Base-by-base conservation (phyloP, 2,888 invertebrate species). In the Pseudolycoriella hygida region DNA sequence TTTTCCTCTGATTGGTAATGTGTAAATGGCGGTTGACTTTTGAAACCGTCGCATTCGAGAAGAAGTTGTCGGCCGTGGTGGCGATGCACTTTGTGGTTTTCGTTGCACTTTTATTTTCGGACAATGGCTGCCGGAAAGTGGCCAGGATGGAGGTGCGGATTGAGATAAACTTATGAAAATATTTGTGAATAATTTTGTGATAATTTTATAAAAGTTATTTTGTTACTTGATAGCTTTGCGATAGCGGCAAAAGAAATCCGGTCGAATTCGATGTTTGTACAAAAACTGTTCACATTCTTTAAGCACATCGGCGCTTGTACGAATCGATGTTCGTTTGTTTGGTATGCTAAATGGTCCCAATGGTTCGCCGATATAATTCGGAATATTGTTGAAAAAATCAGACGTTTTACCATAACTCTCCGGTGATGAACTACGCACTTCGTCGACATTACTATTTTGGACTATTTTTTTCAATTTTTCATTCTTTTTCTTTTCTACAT, bases 161-260 rank as follows among this genome's bases (percentile, higher is more conserved):
- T 47, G 42, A 12, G 5, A 20, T 10, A 12, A 32, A 45, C 25
- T 39, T 11, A 15, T 18, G 25, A 11, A 42, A 40, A 42, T 19
- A 40, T 19, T 42, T 41, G 32, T 18, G 15, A 42, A 42, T 32
- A 42, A 43, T 17, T 17, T 43, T 20, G 47, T 47, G 31, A 34
- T 47, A 39, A 43, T 48, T 46, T 45, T 37, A 32, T 20, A 40
- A 17, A 40, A 40, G 25, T 25, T 25, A n/a, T 17, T 14, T 19
- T 59, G 58, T 53, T 55, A 67, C 63, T 67, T 67, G 52, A 71
- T 61, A 46, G 68, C 66, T 56, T 68, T 68, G 51, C 71, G 70
- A 61, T 80, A 75, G 51, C 75, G 71, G 64, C 84, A 84, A 67
- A 83, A 83, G 67, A 83, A 82, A 60, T 83, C 82, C 0, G 81